Base-by-base conservation (phyloP, 2,797 vertebrate species). In the Avahi laniger region DNA sequence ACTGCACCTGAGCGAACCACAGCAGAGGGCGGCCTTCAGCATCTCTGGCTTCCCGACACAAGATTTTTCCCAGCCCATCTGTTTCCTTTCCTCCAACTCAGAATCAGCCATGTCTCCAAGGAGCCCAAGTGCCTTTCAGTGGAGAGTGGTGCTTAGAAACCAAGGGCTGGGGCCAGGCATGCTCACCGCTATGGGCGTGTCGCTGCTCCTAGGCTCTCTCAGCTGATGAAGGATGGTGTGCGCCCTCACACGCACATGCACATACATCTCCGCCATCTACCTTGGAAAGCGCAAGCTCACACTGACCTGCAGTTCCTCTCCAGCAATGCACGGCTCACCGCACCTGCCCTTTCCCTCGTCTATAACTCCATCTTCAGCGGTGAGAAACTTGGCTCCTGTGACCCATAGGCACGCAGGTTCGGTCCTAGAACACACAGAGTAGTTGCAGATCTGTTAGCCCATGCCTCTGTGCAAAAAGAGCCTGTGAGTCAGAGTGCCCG, bases 31-130 rank as follows among this genome's bases (percentile, higher is more conserved):
- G 0, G 20, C 10, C 82, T 10, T 33, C 24, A 28, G 57, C 35
- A 12, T 20, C 43, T 15, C 33, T n/a, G 57, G 20, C 33, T 48
- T 33, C n/a, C 59, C 24, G 35, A 24, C 6, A 2, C 4, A 0
- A 2, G 0, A 2, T 38, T 2, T 12, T 12, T 35, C 75, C 13
- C 12, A 12, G 46, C 26, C 3, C 18, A 2, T 4, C 41, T 11
- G 7, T 48, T 35, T 22, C 26, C 52, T 63, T 14, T 38, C 72
- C 80, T 28, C 70, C 6, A 17, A 12, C 11, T 4, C 0, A 0
- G 18, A 22, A 13, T 17, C 8, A n/a, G 26, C 38, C 0, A 5
- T 22, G 43, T 38, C 26, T 24, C 79, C 70, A 26, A 70, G 69
- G 41, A 61, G 33, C 41, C 76, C 30, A 18, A 4, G 35, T 20